Evolutionary conservation across 2,888 invertebrate species (phyloP).

Genomic region (Entomobrya multifasciata): DNA sequence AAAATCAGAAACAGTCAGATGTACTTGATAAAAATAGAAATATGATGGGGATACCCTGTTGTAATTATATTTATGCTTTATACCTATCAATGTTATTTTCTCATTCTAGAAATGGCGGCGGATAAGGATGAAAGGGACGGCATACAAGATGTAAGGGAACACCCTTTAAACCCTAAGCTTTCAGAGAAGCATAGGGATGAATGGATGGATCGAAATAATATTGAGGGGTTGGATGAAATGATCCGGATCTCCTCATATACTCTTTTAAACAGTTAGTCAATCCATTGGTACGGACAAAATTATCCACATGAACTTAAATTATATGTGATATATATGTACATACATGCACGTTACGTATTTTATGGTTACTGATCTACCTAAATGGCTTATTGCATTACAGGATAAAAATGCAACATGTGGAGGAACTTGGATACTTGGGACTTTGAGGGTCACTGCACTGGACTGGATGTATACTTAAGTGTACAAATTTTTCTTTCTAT

Average conservation of each 20-base stretch:
- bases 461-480: no score
- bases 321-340: neutral
- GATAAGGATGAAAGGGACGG: constrained; percentile 31
- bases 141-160: constrained; percentile 50
- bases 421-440: no score
- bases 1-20: no score
- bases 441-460: no score
- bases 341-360: neutral
- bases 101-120: constrained; percentile 69
- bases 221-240: constrained; percentile 49
- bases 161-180: constrained; percentile 49
- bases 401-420: no score
- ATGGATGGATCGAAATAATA: constrained; percentile 33
- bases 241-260: constrained; percentile 50
- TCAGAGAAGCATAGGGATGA: constrained; percentile 15
- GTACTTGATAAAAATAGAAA: no score
- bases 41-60: no score
- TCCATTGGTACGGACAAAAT: neutral
- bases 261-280: neutral
- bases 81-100: constrained; percentile 9
- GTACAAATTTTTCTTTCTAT: no score
- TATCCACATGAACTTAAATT: no score
- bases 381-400: no score
- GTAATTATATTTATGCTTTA: no score
- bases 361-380: no score